These are phyloP conservation scores for Noctilio leporinus DNA, from an alignment of 2,113 vertebrate species.

Conservation along the genomic window DNA sequence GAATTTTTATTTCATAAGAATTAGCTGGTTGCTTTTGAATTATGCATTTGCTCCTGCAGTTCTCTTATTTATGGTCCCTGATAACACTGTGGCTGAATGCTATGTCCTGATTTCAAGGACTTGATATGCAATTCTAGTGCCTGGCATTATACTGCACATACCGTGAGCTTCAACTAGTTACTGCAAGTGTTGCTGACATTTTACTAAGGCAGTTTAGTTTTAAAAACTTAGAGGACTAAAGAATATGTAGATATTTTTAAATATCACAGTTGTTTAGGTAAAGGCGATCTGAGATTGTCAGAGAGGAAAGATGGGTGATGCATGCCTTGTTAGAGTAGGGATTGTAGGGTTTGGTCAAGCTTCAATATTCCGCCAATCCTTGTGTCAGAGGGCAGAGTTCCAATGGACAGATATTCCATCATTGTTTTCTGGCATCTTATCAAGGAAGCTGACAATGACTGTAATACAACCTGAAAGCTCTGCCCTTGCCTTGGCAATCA, in stretches of 20 bases:
- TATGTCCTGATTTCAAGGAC: slow-evolving; percentile 8
- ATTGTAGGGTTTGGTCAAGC: background rate
- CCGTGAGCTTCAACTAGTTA: background rate
- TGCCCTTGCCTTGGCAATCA: background rate
- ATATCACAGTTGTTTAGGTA: background rate
- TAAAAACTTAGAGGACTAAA: background rate
- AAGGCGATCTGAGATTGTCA: background rate
- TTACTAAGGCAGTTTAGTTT: background rate
- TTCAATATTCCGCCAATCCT: background rate
- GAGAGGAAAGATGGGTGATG: background rate
- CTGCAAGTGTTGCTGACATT: background rate
- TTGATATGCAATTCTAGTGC: background rate
- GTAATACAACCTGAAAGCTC: background rate
- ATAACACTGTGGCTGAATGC: background rate
- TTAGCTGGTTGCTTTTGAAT: slow-evolving; percentile 41
- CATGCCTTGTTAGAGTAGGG: background rate
- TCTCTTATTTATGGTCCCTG: slow-evolving; percentile 19
- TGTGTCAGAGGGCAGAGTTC: background rate
- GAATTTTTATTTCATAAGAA: slow-evolving; percentile 43
- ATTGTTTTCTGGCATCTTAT: background rate
- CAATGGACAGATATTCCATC: background rate
- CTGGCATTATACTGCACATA: background rate
- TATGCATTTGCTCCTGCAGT: slow-evolving; percentile 23
- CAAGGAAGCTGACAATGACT: background rate
- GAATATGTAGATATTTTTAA: background rate